A percentile compares a stretch with the other conserved stretches of the same genome.
Evolutionary conservation across 1,140 invertebrate species (phyloP).

Genomic region (Notospermus geniculatus): DNA sequence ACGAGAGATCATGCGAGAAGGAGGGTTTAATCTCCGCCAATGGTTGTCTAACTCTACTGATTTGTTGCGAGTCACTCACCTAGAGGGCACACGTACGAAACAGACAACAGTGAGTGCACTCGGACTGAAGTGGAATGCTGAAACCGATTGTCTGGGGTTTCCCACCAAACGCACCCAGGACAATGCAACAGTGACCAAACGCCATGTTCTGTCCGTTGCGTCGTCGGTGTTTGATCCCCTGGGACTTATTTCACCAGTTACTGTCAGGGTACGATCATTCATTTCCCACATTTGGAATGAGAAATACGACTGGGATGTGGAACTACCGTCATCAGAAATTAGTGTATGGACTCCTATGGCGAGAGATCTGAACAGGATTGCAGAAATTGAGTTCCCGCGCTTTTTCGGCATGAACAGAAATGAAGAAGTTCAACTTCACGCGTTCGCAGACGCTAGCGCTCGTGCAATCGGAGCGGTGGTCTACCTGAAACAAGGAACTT

Average conservation of each 20-base stretch:
- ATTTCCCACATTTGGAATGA: neutral
- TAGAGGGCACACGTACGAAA: neutral
- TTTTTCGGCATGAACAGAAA: neutral
- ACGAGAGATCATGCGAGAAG: neutral
- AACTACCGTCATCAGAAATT: neutral
- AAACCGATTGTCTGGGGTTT: neutral
- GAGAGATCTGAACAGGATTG: neutral
- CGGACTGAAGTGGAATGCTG: neutral
- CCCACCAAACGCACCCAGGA: neutral
- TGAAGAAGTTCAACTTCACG: neutral
- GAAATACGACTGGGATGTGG: neutral
- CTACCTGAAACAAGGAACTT: neutral
- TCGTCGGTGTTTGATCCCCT: conserved; percentile 5
- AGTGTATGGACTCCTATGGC: neutral
- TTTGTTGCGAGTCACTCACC: neutral
- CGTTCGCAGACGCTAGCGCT: neutral
- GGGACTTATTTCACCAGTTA: neutral
- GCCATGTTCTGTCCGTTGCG: neutral
- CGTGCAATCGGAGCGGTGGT: neutral
- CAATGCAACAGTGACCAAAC: neutral
- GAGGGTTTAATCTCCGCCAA: neutral
- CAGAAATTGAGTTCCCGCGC: conserved; percentile 1
- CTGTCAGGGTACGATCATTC: neutral
- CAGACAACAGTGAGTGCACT: conserved; percentile 1
- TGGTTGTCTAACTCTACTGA: neutral